These are phyloP conservation scores for Morpho helenor DNA, from an alignment of 2,888 invertebrate genomes.

Conservation along the genomic window DNA sequence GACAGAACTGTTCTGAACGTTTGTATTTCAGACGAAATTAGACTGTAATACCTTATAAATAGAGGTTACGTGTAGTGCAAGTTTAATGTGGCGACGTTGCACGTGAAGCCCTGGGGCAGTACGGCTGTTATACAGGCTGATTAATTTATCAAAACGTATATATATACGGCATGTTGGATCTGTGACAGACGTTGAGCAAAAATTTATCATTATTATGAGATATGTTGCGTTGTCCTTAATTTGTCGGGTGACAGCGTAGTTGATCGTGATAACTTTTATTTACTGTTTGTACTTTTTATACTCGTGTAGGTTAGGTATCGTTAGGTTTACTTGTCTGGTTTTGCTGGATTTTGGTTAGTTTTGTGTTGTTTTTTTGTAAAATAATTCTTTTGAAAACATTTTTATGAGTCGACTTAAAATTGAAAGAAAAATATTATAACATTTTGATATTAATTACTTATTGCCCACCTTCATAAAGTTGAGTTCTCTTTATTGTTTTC, in stretches of 20 bases:
- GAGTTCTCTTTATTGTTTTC: too few species aligned
- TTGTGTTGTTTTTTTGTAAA: too few species aligned
- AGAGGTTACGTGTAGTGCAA: conserved; percentile 17
- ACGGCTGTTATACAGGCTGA: conserved; percentile 18
- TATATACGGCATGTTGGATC: conserved; percentile 8
- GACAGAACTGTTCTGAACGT: conserved; percentile 33
- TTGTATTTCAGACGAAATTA: conserved; percentile 20
- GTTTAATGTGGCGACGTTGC: conserved; percentile 3
- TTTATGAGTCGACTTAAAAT: too few species aligned
- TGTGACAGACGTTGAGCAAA: conserved; percentile 23
- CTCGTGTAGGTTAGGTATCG: too few species aligned
- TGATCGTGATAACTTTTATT: neutral
- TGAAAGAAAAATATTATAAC: too few species aligned
- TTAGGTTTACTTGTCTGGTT: too few species aligned
- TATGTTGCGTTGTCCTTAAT: conserved; percentile 10
- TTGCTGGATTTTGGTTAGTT: too few species aligned
- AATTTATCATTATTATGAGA: conserved; percentile 19
- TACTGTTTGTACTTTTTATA: neutral
- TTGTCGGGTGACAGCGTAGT: conserved; percentile 1
- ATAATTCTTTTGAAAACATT: too few species aligned
- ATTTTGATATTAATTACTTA: too few species aligned
- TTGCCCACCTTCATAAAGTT: too few species aligned
- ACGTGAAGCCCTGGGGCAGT: conserved; percentile 20
- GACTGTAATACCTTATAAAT: conserved; percentile 18
- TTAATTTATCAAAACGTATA: conserved; percentile 24